Evolutionary conservation across 1,140 invertebrate genomes (phyloP).

Genomic region (Phthorimaea operculella): DNA sequence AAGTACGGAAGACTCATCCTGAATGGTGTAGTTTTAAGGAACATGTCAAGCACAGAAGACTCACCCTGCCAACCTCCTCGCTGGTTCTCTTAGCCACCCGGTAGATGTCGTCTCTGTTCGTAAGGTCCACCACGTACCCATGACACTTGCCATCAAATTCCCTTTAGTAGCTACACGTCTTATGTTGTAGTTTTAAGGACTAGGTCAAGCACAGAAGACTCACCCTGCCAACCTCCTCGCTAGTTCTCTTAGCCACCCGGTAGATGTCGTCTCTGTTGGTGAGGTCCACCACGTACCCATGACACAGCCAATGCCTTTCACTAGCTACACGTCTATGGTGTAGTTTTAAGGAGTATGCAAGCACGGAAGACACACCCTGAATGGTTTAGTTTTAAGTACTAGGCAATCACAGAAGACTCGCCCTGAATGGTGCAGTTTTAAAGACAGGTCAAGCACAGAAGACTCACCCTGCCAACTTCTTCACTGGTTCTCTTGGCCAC

Average conservation of each 20-base stretch:
- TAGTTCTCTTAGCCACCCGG: slow-evolving; percentile 80
- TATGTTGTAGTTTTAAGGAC: slow-evolving; percentile 28
- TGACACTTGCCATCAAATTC: slow-evolving; percentile 77
- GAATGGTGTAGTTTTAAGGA: too few species aligned
- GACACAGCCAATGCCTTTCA: slow-evolving; percentile 76
- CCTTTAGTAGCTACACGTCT: slow-evolving; percentile 77
- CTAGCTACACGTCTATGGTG: slow-evolving; percentile 74
- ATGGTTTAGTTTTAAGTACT: too few species aligned
- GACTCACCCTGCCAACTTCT: slow-evolving; percentile 84
- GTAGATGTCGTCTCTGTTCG: slow-evolving; percentile 84
- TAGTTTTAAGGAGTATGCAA: too few species aligned
- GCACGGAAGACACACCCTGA: too few species aligned
- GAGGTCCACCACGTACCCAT: slow-evolving; percentile 84
- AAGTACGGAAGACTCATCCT: slow-evolving; percentile 66
- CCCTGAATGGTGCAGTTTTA: too few species aligned
- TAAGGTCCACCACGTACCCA: slow-evolving; percentile 85
- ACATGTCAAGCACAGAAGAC: slow-evolving; percentile 6
- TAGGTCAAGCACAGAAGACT: slow-evolving; percentile 9
- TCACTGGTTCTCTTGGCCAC: slow-evolving; percentile 81
- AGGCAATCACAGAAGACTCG: too few species aligned
- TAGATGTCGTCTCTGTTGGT: slow-evolving; percentile 85
- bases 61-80: slow-evolving; percentile 85
- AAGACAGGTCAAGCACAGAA: too few species aligned
- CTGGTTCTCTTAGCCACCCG: slow-evolving; percentile 82
- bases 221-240: slow-evolving; percentile 87